phyloP scores from a whole-genome alignment of 2,888 invertebrate species.

The Leptinotarsa tumamoca region DNA sequence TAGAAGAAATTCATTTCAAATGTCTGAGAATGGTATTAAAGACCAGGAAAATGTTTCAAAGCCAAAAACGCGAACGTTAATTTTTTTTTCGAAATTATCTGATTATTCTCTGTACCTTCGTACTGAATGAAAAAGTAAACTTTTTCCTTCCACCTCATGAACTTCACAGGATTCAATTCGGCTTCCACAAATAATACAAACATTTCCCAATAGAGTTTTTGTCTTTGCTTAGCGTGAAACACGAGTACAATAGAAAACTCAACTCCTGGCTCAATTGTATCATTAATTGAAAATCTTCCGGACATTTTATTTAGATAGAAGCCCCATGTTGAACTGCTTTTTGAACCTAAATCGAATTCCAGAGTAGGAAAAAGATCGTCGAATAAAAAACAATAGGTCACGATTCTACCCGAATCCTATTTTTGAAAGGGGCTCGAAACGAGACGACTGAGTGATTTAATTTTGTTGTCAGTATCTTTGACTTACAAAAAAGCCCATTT shows the following conservation, averaged over 20 bases:
- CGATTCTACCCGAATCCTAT: neutral
- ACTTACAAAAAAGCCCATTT: too few species aligned
- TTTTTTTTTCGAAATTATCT: too few species aligned
- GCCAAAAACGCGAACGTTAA: too few species aligned
- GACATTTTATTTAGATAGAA: neutral
- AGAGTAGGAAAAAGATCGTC: neutral
- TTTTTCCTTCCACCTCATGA: neutral
- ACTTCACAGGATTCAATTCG: neutral
- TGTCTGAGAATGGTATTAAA: too few species aligned
- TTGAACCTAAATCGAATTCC: neutral
- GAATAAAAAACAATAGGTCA: neutral
- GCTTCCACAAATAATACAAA: neutral
- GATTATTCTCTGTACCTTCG: too few species aligned
- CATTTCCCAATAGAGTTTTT: neutral
- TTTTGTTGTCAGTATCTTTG: too few species aligned
- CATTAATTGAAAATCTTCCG: neutral
- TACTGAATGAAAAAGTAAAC: too few species aligned
- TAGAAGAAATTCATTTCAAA: too few species aligned
- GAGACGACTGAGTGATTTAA: too few species aligned
- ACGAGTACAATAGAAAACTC: neutral
- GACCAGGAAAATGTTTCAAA: too few species aligned
- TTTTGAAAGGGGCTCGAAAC: neutral
- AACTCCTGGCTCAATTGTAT: neutral
- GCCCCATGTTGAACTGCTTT: neutral
- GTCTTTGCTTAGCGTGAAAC: neutral